phyloP scores from a whole-genome alignment of 2,113 vertebrate species.

The Oryctolagus cuniculus region DNA sequence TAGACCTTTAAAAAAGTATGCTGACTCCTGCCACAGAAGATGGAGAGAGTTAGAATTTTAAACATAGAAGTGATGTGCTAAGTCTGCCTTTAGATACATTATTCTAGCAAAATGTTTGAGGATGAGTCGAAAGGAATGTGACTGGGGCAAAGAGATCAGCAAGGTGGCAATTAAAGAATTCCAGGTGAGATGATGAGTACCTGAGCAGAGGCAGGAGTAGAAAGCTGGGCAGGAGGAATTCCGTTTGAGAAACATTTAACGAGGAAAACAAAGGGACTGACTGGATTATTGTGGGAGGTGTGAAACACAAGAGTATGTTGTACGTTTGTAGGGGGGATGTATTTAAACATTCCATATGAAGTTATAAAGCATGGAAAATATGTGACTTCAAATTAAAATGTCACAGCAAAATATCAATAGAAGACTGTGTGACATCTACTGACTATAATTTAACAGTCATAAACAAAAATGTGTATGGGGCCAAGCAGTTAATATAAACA shows the following conservation, averaged over 20 bases:
- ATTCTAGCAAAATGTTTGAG: neutral
- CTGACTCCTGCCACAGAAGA: neutral
- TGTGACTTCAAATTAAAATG: neutral
- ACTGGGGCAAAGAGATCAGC: neutral
- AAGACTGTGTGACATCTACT: neutral
- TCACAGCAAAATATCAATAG: neutral
- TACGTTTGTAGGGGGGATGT: neutral
- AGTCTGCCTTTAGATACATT: neutral
- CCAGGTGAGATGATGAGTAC: neutral
- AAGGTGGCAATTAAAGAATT: neutral
- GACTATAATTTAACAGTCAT: constrained; percentile 5
- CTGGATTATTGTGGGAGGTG: neutral
- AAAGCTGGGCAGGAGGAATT: neutral
- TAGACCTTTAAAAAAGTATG: neutral
- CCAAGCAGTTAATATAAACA: neutral
- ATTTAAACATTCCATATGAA: neutral
- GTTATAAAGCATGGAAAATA: constrained; percentile 20
- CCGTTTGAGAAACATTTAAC: neutral
- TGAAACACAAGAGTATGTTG: neutral
- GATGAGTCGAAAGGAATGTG: neutral
- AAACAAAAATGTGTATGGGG: neutral
- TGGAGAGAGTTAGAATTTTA: neutral
- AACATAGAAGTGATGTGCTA: neutral
- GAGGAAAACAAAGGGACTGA: neutral
- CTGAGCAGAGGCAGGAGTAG: neutral